Evolutionary conservation across 2,113 vertebrate species (phyloP).

Genomic region (Leptobrachium leishanense): DNA sequence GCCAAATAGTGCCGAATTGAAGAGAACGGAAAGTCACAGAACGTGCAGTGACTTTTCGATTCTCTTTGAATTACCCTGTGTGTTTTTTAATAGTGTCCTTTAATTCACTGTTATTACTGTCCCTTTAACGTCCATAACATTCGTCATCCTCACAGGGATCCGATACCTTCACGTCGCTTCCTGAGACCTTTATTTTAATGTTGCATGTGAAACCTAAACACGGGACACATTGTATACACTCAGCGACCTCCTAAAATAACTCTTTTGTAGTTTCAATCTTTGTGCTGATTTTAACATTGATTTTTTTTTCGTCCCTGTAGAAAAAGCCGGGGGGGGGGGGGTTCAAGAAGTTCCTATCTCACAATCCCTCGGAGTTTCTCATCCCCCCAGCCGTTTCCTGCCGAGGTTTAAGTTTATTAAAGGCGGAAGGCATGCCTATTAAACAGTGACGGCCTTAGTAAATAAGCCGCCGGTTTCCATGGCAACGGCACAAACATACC

Average conservation of each 20-base stretch:
- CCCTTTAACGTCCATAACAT: background rate
- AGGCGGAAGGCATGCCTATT: constrained; percentile 71
- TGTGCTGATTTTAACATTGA: constrained; percentile 9
- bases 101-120: too few relatives aligned
- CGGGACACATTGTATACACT: constrained; percentile 21
- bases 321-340: background rate
- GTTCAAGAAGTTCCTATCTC: constrained; percentile 35
- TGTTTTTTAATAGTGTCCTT: too few relatives aligned
- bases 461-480: constrained; percentile 79
- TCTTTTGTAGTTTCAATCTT: constrained; percentile 28
- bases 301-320: constrained; percentile 8
- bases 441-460: constrained; percentile 68
- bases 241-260: constrained; percentile 39
- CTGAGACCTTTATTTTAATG: constrained; percentile 7
- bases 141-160: background rate
- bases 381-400: constrained; percentile 66
- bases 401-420: constrained; percentile 62
- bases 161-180: constrained; percentile 9
- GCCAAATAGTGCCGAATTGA: too few relatives aligned
- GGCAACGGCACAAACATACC: constrained; percentile 74
- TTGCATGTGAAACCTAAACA: constrained; percentile 30
- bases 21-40: too few relatives aligned
- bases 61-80: too few relatives aligned
- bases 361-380: constrained; percentile 26
- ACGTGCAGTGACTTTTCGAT: too few relatives aligned